A percentile compares a stretch with the other conserved stretches of the same genome.
These are phyloP conservation scores for Notarius quadriscutis DNA, from an alignment of 2,113 vertebrate species.

Conservation along the genomic window DNA sequence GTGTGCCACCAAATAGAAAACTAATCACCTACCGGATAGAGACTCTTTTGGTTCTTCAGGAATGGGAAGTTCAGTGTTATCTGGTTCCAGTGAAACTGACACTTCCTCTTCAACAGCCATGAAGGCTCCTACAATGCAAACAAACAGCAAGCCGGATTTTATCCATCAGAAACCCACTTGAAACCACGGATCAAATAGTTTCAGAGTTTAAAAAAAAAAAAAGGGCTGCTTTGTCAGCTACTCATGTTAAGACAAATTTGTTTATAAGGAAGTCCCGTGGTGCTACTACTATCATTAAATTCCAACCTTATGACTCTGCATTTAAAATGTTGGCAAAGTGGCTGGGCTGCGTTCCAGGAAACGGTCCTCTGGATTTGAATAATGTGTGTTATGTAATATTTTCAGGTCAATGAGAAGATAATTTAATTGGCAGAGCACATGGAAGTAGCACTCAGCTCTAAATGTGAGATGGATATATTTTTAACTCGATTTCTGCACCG, in stretches of 20 bases:
- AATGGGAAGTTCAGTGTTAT: constrained; percentile 17
- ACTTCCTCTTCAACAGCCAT: constrained; percentile 47
- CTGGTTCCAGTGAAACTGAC: constrained; percentile 4
- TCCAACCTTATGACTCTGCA: background rate
- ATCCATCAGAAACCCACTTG: background rate
- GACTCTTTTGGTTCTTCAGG: constrained; percentile 36
- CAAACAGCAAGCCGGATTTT: background rate
- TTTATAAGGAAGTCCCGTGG: background rate
- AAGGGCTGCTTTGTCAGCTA: background rate
- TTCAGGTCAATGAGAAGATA: background rate
- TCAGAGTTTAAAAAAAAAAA: background rate
- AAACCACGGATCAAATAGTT: background rate
- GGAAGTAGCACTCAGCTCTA: background rate
- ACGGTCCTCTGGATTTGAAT: background rate
- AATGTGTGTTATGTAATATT: background rate
- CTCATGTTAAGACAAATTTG: background rate
- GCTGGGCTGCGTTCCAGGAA: background rate
- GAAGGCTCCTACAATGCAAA: constrained; percentile 45
- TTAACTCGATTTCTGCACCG: background rate
- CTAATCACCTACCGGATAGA: constrained; percentile 46
- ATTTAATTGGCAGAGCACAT: background rate
- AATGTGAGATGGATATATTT: background rate
- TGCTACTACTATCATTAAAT: constrained; percentile 9
- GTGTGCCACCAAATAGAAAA: background rate
- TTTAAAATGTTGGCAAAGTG: background rate